Percentiles rank a stretch among this genome's conserved stretches.
phyloP scores from a whole-genome alignment of 2,888 invertebrate genomes.

The Pheosia gnoma region DNA sequence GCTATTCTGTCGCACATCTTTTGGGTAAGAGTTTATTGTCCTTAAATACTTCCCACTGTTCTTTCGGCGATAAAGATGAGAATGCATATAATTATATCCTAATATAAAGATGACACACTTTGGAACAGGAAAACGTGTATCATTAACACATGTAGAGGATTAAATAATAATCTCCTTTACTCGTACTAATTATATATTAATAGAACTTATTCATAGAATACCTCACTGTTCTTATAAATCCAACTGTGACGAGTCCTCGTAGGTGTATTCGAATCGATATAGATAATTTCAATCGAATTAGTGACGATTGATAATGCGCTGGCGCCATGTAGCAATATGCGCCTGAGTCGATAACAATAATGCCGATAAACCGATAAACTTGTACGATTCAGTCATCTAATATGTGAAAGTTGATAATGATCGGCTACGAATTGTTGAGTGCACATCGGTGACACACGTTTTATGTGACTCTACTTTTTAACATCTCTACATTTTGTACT shows the following conservation, averaged over 20 bases:
- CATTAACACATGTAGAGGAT: neutral
- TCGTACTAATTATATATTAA: neutral
- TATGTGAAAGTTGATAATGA: constrained; percentile 37
- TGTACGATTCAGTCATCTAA: constrained; percentile 33
- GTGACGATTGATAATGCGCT: constrained; percentile 28
- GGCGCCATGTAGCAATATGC: constrained; percentile 51
- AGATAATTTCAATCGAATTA: constrained; percentile 26
- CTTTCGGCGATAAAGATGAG: neutral
- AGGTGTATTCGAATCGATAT: constrained; percentile 8
- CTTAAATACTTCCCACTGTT: too few species aligned
- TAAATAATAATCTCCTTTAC: neutral
- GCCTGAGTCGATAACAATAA: constrained; percentile 39
- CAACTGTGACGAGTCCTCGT: neutral
- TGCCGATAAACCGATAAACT: constrained; percentile 46
- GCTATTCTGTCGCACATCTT: too few species aligned
- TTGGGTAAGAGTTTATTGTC: too few species aligned
- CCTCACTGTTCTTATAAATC: constrained; percentile 4
- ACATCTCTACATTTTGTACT: too few species aligned
- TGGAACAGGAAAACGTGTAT: neutral
- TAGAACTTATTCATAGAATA: constrained; percentile 1
- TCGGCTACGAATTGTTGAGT: neutral
- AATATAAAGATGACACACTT: neutral
- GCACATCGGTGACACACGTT: neutral
- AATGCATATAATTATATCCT: neutral
- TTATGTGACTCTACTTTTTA: neutral